Base-by-base conservation (phyloP, 2,888 invertebrate genomes). In the Gymnocheta viridis region DNA sequence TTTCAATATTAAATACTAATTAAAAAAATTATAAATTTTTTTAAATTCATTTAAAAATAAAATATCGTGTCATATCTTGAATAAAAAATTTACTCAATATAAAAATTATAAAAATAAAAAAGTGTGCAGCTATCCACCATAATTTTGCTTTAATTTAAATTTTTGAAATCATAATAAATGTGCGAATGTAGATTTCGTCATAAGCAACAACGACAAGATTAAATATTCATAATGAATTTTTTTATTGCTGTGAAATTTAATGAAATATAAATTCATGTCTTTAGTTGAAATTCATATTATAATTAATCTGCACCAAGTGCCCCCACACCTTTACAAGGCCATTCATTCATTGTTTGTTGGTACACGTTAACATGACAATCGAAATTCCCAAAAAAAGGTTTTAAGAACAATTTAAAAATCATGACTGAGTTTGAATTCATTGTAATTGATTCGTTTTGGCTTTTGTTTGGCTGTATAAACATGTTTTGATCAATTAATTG, bases 401-500 rank as follows among this genome's bases (percentile, higher is more conserved):
- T 47, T 29, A 47, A 12, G 4, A 49, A 47, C 32, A 35, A 47
- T 49, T 29, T 41, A 49, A 54, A 64, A 54, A 58, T 32, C 32
- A 19, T 58, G 58, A 17, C 35, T 22, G 4, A 4, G 3, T 32
- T 7, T 54, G 38, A 77, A 58, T 77, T 67, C 22, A 19, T n/a
- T 66, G n/a, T n/a, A 76, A 77, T 64, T 51, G 62, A 51, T 77
- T 77, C 38, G 54, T 38, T n/a, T 66, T 41, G 12, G 47, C 64
- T 72, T 72, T 38, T 60, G 62, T 32, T 1, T n/a, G n/a, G 17
- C 29, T 29, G n/a, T 27, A 62, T 56, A 7, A 51, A 51, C 12
- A 22, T 76, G 32, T 70, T 70, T 64, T 72, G 64, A 66, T 76
- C 24, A 64, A 41, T 64, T 64, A 56, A 64, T 80, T 73, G 51